Evolutionary conservation across 2,113 vertebrate genomes (phyloP).

Genomic region (Atrichornis clamosus): DNA sequence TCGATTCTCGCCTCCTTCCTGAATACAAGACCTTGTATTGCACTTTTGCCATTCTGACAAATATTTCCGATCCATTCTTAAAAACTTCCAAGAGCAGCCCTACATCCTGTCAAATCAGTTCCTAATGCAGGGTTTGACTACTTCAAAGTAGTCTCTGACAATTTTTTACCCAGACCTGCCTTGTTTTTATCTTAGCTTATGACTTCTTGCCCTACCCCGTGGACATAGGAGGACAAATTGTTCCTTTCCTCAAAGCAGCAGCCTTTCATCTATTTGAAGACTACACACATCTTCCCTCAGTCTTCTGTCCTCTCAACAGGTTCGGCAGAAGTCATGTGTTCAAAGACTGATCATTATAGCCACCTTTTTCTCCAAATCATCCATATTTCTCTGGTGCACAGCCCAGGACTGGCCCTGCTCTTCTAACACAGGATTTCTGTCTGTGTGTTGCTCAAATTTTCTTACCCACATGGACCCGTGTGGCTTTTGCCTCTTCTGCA

Average conservation of each 20-base stretch:
- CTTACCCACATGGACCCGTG: not conserved
- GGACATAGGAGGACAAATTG: not conserved
- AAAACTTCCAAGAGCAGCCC: not conserved
- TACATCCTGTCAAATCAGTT: not conserved
- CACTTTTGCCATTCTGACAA: not conserved
- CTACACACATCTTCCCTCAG: not conserved
- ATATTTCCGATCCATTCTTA: not conserved
- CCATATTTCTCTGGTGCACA: not conserved
- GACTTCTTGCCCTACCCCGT: not conserved
- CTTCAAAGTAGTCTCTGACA: not conserved
- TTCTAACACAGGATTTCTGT: not conserved
- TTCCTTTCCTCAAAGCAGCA: not conserved
- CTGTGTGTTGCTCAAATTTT: not conserved
- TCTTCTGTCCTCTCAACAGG: not conserved
- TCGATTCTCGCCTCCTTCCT: not conserved
- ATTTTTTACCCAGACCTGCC: not conserved
- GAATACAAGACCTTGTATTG: fast-evolving
- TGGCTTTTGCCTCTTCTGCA: not conserved
- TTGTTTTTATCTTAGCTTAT: not conserved
- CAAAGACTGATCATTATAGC: not conserved
- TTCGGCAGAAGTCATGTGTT: not conserved
- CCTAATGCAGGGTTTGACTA: not conserved
- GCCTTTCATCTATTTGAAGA: constrained; percentile 15
- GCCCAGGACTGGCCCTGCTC: not conserved
- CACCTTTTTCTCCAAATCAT: not conserved